A percentile compares a stretch with the other conserved stretches of the same genome.
These are phyloP conservation scores for Epicampocera succincta DNA, from an alignment of 2,888 invertebrate genomes.

Conservation along the genomic window DNA sequence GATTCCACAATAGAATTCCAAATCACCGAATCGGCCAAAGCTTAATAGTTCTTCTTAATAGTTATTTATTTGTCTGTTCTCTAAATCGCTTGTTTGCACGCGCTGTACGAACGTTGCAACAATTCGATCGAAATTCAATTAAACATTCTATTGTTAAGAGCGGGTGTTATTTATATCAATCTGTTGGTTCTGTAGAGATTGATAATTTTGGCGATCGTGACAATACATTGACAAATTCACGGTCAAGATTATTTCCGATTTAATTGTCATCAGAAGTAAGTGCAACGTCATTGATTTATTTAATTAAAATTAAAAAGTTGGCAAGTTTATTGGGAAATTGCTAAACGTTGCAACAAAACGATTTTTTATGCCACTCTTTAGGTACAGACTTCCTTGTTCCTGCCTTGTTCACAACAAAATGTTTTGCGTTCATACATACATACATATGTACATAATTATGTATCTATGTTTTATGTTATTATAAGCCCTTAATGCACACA, in stretches of 20 bases:
- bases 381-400: too few relatives aligned
- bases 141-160: conserved; percentile 59
- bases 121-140: conserved; percentile 77
- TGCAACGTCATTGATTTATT: conserved; percentile 68
- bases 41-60: conserved; percentile 18
- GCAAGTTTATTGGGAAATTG: conserved; percentile 44
- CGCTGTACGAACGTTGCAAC: conserved; percentile 68
- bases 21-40: conserved; percentile 37
- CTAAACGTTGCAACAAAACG: neutral
- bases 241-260: conserved; percentile 66
- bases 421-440: too few relatives aligned
- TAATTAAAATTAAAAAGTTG: conserved; percentile 49
- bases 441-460: too few relatives aligned
- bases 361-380: conserved; percentile 9
- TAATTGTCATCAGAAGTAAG: conserved; percentile 44
- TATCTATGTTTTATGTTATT: too few relatives aligned
- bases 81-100: conserved; percentile 59
- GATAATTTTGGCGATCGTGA: conserved; percentile 35
- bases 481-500: too few relatives aligned
- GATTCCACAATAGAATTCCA: conserved; percentile 48
- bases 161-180: conserved; percentile 77
- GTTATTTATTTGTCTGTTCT: conserved; percentile 33
- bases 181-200: conserved; percentile 16
- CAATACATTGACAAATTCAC: conserved; percentile 61
- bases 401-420: too few relatives aligned